Conservation (phyloP, 1,140 invertebrate genomes). For the Heliconius hermathena region DNA sequence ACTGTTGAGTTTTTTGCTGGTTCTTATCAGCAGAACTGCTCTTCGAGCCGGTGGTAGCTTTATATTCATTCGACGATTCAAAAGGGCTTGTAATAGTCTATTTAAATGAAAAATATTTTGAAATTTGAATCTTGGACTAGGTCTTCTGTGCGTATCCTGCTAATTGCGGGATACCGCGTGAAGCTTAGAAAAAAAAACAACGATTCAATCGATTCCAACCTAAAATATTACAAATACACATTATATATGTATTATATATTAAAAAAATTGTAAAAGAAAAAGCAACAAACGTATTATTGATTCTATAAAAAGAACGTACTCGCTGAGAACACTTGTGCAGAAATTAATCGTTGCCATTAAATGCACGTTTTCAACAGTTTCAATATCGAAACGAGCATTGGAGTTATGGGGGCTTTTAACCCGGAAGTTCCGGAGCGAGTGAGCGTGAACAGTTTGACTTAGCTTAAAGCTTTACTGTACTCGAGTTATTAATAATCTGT, state of each 20-base stretch:
- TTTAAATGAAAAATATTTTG: too few species aligned
- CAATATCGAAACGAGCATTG: neutral
- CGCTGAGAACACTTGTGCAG: neutral
- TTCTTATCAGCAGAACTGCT: too few species aligned
- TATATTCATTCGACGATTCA: too few species aligned
- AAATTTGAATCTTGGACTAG: too few species aligned
- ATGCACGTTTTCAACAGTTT: slow-evolving; percentile 6
- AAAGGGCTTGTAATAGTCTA: too few species aligned
- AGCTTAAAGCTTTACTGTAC: neutral
- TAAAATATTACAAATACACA: neutral
- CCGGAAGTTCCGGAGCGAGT: neutral
- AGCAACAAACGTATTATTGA: neutral
- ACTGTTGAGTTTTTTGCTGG: too few species aligned
- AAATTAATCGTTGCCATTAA: slow-evolving; percentile 13
- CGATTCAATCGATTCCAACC: neutral
- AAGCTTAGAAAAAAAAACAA: too few species aligned
- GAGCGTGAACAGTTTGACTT: neutral
- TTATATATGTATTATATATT: neutral
- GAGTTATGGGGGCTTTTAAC: slow-evolving; percentile 1
- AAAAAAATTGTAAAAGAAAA: neutral
- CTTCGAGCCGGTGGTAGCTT: too few species aligned
- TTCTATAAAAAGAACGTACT: neutral
- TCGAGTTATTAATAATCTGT: neutral
- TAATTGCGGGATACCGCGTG: too few species aligned
- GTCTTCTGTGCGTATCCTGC: too few species aligned